These are phyloP conservation scores for Periophthalmodon schlosseri DNA, from an alignment of 2,113 vertebrate species.

Conservation along the genomic window DNA sequence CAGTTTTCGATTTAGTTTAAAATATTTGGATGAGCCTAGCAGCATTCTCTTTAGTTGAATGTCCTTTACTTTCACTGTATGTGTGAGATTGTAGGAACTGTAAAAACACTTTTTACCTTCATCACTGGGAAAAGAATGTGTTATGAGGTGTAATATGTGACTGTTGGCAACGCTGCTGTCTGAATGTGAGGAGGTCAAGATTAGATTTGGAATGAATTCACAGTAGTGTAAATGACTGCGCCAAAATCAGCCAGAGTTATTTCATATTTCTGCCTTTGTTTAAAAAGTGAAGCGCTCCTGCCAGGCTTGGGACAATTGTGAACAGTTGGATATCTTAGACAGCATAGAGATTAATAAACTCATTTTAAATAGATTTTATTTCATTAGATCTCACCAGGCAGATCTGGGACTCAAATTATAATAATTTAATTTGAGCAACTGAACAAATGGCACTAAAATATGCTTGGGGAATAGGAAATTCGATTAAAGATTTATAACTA, in stretches of 20 bases:
- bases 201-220: background rate
- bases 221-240: background rate
- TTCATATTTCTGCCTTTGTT: background rate
- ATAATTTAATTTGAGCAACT: background rate
- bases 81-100: too few relatives aligned
- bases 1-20: too few relatives aligned
- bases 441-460: conserved; percentile 1
- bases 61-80: background rate
- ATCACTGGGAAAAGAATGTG: background rate
- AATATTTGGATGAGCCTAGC: background rate
- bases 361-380: background rate
- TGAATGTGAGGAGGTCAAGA: background rate
- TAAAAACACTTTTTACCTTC: background rate
- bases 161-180: background rate
- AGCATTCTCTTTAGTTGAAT: background rate
- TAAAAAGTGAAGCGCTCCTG: background rate
- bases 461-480: background rate
- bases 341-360: background rate
- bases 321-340: background rate
- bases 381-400: conserved; percentile 4
- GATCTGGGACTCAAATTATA: conserved; percentile 4
- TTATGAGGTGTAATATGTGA: background rate
- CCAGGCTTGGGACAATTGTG: background rate
- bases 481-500: background rate
- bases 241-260: background rate